These are phyloP conservation scores for Halichondria panicea DNA, from an alignment of 37 sponge, comb jelly and placozoan genomes.

Conservation along the genomic window DNA sequence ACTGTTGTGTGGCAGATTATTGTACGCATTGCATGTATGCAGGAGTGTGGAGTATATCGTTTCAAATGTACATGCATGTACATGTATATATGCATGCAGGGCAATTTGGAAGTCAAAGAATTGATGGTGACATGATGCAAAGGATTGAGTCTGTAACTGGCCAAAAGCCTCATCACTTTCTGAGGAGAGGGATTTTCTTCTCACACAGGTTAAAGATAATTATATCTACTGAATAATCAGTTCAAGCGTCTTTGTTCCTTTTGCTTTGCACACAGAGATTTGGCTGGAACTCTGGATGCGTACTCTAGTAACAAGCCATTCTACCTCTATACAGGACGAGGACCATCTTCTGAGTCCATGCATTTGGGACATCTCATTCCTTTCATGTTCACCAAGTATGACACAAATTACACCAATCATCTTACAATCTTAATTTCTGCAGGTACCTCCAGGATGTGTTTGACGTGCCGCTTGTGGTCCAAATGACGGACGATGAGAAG, in stretches of 20 bases:
- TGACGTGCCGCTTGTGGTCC: slow-evolving; percentile 89
- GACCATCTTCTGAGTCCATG: slow-evolving; percentile 89
- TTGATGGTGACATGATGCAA: slow-evolving; percentile 40
- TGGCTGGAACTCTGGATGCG: slow-evolving; percentile 52
- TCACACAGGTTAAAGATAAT: slow-evolving; percentile 68
- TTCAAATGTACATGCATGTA: background rate
- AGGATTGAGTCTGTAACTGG: slow-evolving; percentile 62
- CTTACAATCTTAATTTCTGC: background rate
- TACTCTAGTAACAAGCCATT: slow-evolving; percentile 82
- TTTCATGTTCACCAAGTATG: slow-evolving; percentile 90
- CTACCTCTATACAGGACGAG: slow-evolving; percentile 89
- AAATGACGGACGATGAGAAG: slow-evolving; percentile 95
- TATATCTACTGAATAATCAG: background rate
- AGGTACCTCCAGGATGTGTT: slow-evolving; percentile 92
- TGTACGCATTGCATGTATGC: no score
- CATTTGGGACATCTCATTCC: slow-evolving; percentile 91
- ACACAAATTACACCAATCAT: background rate
- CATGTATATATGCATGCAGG: slow-evolving; percentile 26
- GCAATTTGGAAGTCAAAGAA: slow-evolving; percentile 75
- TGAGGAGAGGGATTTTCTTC: slow-evolving; percentile 80
- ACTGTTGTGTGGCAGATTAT: no score
- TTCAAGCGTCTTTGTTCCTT: background rate
- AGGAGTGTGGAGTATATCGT: background rate
- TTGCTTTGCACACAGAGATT: slow-evolving; percentile 29
- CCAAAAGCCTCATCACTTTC: slow-evolving; percentile 61